Base-by-base conservation (phyloP, 2,113 vertebrate species). In the Mormyrus iriodes region DNA sequence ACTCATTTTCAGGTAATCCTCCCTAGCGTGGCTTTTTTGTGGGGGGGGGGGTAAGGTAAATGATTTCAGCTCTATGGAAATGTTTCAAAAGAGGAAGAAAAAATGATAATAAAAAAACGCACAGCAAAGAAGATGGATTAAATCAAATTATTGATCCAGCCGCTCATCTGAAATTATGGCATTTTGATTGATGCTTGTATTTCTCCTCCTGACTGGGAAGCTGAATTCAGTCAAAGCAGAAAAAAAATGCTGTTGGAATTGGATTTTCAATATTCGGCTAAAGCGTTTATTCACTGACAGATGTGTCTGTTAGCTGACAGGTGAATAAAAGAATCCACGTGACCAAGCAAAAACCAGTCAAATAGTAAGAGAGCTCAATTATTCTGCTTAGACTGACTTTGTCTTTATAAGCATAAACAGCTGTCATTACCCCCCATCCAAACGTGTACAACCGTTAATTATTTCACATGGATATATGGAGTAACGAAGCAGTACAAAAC, bases 181-280 rank as follows among this genome's bases (percentile, higher is more conserved):
- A 86, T 53, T 86, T 52, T 86, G 85, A 86, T 53, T 53, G 85
- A 86, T 86, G 85, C 24, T 86, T 86, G 85, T 13, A 86, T 86
- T 86, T 86, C 85, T 86, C 85, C 85, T 17, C 4, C 51, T 55
- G 85, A 86, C 85, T 17, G 85, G 27, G 51, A 86, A 86, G 85
- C 51, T 55, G 85, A 86, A 53, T 86, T 86, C 48, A 86, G 49
- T 48, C 85, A 86, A 86, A 86, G 48, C 49, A 51, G 31, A 15
- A 76, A 79, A 76, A 86, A 55, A 86, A 10, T 19, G 27, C 0
- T 15, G 31, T 51, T 21, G 85, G 51, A 53, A 86, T 55, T 86
- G 51, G 51, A 86, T 86, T 86, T 86, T 27, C 51, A 86, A 86
- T 53, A 86, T 52, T 27, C 15, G 31, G 31, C 13, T 86, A 86